Percentiles rank a stretch among this genome's conserved stretches.
These are phyloP conservation scores for Pterostichus niger DNA, from an alignment of 2,888 invertebrate species.

Conservation along the genomic window DNA sequence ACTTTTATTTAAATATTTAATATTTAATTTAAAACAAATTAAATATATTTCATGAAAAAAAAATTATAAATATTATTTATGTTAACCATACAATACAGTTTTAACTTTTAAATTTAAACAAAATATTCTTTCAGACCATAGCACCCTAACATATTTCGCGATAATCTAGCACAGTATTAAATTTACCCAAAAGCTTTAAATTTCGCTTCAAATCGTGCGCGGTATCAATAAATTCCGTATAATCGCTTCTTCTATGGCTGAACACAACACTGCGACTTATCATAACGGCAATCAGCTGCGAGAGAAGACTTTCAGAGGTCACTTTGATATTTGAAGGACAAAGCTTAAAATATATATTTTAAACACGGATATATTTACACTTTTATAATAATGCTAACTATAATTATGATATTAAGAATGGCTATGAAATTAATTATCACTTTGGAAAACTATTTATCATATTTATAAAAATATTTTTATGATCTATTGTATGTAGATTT, in stretches of 20 bases:
- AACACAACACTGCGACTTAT: slow-evolving; percentile 26
- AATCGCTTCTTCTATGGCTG: slow-evolving; percentile 35
- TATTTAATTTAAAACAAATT: too few relatives aligned
- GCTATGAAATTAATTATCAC: slow-evolving; percentile 4
- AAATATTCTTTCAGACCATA: neutral
- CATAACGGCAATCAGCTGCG: slow-evolving; percentile 51
- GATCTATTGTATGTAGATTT: too few relatives aligned
- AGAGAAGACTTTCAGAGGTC: slow-evolving; percentile 27
- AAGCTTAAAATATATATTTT: neutral
- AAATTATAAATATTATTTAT: too few relatives aligned
- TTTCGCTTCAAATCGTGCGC: slow-evolving; percentile 41
- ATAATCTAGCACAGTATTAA: slow-evolving; percentile 35
- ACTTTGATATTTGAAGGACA: slow-evolving; percentile 30
- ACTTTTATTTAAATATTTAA: too few relatives aligned
- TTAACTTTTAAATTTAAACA: slow-evolving; percentile 29
- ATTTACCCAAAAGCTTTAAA: slow-evolving; percentile 41
- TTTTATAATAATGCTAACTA: too few relatives aligned
- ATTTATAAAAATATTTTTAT: too few relatives aligned
- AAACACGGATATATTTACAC: neutral
- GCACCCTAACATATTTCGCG: slow-evolving; percentile 4
- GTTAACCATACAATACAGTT: slow-evolving; percentile 6
- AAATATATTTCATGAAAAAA: too few relatives aligned
- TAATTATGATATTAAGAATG: too few relatives aligned
- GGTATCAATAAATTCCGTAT: slow-evolving; percentile 42
- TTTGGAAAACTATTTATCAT: neutral